Percentiles rank a stretch among this genome's conserved stretches.
These are phyloP conservation scores for Myotis myotis DNA, from an alignment of 2,797 vertebrate genomes.

Conservation along the genomic window DNA sequence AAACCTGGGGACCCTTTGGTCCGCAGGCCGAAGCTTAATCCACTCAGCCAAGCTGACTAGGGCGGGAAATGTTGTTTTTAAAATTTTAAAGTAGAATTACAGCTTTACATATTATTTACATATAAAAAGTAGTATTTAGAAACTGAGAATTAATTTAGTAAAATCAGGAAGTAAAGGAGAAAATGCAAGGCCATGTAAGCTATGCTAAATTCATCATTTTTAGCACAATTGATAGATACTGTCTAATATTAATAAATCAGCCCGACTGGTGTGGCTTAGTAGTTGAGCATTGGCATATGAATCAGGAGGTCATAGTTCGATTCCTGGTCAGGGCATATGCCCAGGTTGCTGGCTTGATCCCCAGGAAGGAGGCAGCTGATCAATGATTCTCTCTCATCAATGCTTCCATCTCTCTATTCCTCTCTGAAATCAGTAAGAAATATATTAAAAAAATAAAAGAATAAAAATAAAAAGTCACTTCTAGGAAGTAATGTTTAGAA, in stretches of 20 bases:
- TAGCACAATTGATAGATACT: neutral
- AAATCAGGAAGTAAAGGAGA: neutral
- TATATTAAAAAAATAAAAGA: neutral
- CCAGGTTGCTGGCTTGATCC: neutral
- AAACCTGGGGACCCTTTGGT: no score
- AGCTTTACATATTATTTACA: neutral
- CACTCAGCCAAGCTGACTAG: no score
- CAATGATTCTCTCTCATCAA: neutral
- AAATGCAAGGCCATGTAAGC: neutral
- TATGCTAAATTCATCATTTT: constrained; percentile 1
- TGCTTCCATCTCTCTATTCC: neutral
- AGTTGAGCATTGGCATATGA: neutral
- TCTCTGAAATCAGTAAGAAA: neutral
- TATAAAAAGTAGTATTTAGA: neutral
- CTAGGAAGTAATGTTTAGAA: neutral
- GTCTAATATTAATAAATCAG: neutral
- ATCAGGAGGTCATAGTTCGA: neutral
- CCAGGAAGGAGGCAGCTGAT: neutral
- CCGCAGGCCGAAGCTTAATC: no score
- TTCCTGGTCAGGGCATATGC: neutral
- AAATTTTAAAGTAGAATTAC: neutral
- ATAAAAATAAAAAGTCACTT: neutral
- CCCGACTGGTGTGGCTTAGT: neutral
- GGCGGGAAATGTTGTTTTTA: no score
- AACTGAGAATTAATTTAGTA: neutral